Evolutionary conservation across 2,113 vertebrate species (phyloP).

Genomic region (Anarrhichthys ocellatus): DNA sequence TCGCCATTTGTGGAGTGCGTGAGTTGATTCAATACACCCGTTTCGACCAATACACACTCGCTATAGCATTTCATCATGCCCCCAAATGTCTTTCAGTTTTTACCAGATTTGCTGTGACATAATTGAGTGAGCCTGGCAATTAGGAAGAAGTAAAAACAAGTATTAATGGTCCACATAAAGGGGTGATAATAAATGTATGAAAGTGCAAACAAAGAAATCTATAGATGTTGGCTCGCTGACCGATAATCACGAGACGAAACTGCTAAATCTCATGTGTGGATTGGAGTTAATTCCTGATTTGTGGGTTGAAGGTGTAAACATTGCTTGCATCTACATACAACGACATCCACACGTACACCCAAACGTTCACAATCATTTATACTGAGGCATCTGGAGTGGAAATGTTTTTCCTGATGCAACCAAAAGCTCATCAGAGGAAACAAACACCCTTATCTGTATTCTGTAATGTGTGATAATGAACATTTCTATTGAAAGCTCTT

Average conservation of each 20-base stretch:
- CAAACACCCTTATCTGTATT: conserved; percentile 39
- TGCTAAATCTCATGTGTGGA: neutral
- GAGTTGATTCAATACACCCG: neutral
- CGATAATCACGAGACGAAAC: conserved; percentile 8
- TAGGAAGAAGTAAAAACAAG: conserved; percentile 9
- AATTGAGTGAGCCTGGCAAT: neutral
- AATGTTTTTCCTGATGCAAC: conserved; percentile 10
- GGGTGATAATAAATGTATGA: neutral
- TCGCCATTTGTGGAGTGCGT: neutral
- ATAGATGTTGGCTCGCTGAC: neutral
- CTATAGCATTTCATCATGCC: neutral
- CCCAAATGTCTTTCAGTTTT: neutral
- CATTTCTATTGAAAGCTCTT: conserved; percentile 27
- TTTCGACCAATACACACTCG: neutral
- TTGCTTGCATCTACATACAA: conserved; percentile 2
- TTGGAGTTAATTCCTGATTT: conserved; percentile 11
- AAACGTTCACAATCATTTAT: conserved; percentile 19
- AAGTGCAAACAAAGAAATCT: neutral
- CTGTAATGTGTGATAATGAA: conserved; percentile 42
- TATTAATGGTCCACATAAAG: neutral
- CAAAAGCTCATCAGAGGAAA: conserved; percentile 37
- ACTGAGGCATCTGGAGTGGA: conserved; percentile 11
- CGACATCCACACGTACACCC: conserved; percentile 15
- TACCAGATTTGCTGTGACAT: neutral
- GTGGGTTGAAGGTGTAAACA: conserved; percentile 6